Base-by-base conservation (phyloP, 1,140 invertebrate species). In the Helicoverpa zea region DNA sequence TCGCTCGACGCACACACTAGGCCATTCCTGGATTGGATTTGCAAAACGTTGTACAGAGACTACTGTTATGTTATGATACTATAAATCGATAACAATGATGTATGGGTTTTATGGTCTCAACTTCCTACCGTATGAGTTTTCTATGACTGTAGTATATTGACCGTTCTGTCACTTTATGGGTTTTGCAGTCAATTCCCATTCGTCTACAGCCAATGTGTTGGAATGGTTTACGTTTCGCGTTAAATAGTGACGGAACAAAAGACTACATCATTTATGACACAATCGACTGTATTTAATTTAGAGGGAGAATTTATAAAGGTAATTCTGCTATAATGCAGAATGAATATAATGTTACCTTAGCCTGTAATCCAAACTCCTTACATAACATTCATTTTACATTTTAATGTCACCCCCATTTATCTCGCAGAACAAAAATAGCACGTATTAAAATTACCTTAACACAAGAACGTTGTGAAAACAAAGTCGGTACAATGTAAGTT, bases 11-110 rank as follows among this genome's bases (percentile, higher is more conserved):
- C 72, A 59, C 72, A 47, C 30, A 58, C 56, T 74, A 58, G 56
- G 30, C 35, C 35, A 74, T 61, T 58, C 30, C 72, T 59, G 54
- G 16, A 74, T 74, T 63, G 58, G 56, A 76, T 76, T 63, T 63
- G 35, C 73, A 76, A 76, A 76, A 76, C 73, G 47, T 59, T 51
- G 58, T 63, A 18, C 56, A 29, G 18, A 74, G 52, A 49, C 29
- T 16, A 61, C 73, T 52, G 49, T 72, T 52, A 63, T 76, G 73
- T 76, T 76, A 76, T 51, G 49, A 30, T 14, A 72, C 49, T 18
- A 52, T 68, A 54, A 72, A 52, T 72, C 68, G 49, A 30, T 76
- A 76, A 52, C 73, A 29, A 43, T 61, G 73, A 76, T 63, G 56
- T 61, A 63, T 51, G 58, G 59, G 56, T 23, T 76, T 63, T 76